Percentiles rank a stretch among this genome's conserved stretches.
phyloP scores from a whole-genome alignment of 2,113 vertebrate species.

The Puma concolor region DNA sequence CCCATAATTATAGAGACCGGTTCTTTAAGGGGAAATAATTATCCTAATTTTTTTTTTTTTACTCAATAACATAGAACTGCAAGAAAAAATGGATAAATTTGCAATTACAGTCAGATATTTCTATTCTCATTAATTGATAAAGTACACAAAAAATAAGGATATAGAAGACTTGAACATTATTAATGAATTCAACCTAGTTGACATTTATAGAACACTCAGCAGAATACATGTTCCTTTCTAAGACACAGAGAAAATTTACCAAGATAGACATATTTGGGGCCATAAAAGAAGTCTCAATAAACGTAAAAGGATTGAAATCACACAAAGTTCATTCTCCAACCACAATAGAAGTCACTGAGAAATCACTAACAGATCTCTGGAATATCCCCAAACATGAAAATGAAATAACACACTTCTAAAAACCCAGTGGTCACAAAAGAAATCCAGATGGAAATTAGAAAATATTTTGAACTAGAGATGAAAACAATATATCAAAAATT shows the following conservation, averaged over 20 bases:
- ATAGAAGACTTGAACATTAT: background rate
- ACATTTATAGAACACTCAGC: background rate
- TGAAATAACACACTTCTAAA: background rate
- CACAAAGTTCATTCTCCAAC: background rate
- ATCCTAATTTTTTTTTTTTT: background rate
- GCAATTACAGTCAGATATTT: background rate
- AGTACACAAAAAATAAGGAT: background rate
- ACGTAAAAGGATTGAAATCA: background rate
- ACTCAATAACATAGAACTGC: background rate
- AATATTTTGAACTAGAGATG: background rate
- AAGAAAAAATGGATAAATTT: background rate
- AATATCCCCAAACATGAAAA: background rate
- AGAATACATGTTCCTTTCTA: background rate
- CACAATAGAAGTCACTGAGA: background rate
- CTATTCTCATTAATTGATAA: background rate
- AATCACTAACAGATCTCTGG: background rate
- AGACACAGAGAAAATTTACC: background rate
- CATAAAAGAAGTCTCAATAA: background rate
- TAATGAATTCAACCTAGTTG: background rate
- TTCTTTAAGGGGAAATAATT: background rate
- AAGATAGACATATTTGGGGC: background rate
- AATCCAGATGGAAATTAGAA: slow-evolving; percentile 6
- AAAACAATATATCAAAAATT: background rate
- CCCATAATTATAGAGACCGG: background rate
- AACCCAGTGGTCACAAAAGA: background rate